Conservation (phyloP, 2,888 invertebrate genomes). For the Rutpela maculata region DNA sequence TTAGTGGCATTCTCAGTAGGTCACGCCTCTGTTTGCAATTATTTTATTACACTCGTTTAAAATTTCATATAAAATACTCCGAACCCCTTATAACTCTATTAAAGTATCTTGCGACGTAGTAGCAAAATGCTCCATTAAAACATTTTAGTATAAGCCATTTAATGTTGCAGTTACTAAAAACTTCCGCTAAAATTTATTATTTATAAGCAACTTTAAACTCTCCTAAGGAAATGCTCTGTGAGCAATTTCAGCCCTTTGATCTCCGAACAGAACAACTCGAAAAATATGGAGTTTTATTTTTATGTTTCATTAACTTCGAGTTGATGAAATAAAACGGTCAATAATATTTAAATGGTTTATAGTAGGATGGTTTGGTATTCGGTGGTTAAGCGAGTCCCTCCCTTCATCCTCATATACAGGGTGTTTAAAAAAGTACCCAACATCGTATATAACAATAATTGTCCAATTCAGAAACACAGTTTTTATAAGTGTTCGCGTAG, state of each 20-base stretch:
- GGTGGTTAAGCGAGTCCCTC: no score
- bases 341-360: constrained; percentile 3
- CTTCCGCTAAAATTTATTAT: constrained; percentile 27
- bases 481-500: no score
- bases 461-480: no score
- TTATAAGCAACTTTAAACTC: constrained; percentile 16
- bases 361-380: not conserved
- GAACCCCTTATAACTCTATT: not conserved
- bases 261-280: constrained; percentile 3
- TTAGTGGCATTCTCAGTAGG: not conserved
- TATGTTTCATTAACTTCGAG: not conserved
- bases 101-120: constrained; percentile 7
- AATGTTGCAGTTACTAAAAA: constrained; percentile 16
- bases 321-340: constrained; percentile 11
- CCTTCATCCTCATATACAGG: no score
- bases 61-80: not conserved
- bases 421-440: no score
- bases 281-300: not conserved
- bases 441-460: no score
- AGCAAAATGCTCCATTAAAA: constrained; percentile 20
- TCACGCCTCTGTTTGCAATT: not conserved
- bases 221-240: constrained; percentile 5
- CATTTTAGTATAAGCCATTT: constrained; percentile 22
- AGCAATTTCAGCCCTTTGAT: constrained; percentile 20
- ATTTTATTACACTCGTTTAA: constrained; percentile 1